A percentile compares a stretch with the other conserved stretches of the same genome.
These are phyloP conservation scores for Hydrophis major DNA, from an alignment of 2,797 vertebrate genomes.

Conservation along the genomic window DNA sequence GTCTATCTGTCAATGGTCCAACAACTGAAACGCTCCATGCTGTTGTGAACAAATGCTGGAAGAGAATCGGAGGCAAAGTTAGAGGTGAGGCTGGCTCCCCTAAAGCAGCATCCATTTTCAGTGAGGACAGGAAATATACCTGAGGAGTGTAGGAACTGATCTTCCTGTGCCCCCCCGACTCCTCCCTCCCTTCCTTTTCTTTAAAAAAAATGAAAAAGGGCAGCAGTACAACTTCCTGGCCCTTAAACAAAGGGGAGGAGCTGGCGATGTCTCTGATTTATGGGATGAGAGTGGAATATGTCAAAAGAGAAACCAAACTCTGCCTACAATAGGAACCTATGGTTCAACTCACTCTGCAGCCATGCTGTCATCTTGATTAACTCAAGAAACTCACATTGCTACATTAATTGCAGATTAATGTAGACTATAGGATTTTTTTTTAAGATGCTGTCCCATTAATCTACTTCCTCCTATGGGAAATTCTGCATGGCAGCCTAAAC, in stretches of 20 bases:
- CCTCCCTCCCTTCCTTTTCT: background rate
- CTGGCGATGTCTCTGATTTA: background rate
- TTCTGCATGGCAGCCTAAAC: background rate
- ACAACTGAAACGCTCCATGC: background rate
- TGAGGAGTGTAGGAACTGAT: too few relatives aligned
- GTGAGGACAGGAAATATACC: background rate
- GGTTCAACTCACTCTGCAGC: background rate
- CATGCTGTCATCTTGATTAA: background rate
- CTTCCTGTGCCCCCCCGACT: background rate
- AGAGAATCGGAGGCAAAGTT: background rate
- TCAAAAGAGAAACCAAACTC: background rate
- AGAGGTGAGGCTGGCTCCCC: background rate
- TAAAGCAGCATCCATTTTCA: background rate
- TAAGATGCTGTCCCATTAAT: background rate
- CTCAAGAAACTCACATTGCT: background rate
- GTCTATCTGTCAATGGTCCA: background rate
- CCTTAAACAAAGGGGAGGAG: background rate
- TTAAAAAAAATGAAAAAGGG: background rate
- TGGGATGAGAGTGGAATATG: background rate
- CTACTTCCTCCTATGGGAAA: background rate
- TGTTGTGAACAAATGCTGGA: background rate
- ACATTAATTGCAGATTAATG: background rate
- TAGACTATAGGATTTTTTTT: background rate
- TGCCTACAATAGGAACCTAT: background rate
- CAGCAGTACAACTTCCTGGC: background rate